Base-by-base conservation (phyloP, 2,113 vertebrate species). In the Platichthys stellatus region DNA sequence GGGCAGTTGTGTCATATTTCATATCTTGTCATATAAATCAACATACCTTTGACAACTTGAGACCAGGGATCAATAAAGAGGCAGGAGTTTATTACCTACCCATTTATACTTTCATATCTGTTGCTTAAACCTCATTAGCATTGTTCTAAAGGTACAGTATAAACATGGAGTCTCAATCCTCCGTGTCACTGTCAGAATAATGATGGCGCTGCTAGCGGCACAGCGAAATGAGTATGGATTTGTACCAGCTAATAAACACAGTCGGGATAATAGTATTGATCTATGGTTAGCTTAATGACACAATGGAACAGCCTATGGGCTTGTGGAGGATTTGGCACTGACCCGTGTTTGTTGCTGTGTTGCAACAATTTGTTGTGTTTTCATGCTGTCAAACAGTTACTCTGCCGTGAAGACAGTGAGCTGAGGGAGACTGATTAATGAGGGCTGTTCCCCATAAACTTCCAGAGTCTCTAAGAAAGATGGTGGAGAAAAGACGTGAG, bases 261-360 rank as follows among this genome's bases (percentile, higher is more conserved):
- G 63, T 54, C 76, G 10, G 74, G 80, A 78, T 78, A 84, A 84
- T 80, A 13, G 73, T 67, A 87, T 89, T 81, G 84, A 89, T 89
- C 82, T 74, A 86, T 72, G 77, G 51, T 59, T 35, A 64, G 66
- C 71, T 78, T 83, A 81, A 80, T 85, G 82, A 73, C 73, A 86
- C 73, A 69, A 28, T 82, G 84, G 84, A 84, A 77, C 78, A 59
- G 62, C 83, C 78, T 51, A 21, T 53, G 62, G 86, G 74, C 80
- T 69, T 38, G 18, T 14, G 51, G 24, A 69, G 38, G 80, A 64
- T 83, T 74, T 68, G 74, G 74, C 77, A 40, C 4, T 67, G 73
- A 74, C 65, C 76, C 64, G 61, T 77, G 82, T 84, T 71, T 80
- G 76, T 70, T 59, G 68, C 64, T 28, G 45, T 40, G 47, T 69